Evolutionary conservation across 2,888 invertebrate genomes (phyloP).

Genomic region (Panzeria rudis): DNA sequence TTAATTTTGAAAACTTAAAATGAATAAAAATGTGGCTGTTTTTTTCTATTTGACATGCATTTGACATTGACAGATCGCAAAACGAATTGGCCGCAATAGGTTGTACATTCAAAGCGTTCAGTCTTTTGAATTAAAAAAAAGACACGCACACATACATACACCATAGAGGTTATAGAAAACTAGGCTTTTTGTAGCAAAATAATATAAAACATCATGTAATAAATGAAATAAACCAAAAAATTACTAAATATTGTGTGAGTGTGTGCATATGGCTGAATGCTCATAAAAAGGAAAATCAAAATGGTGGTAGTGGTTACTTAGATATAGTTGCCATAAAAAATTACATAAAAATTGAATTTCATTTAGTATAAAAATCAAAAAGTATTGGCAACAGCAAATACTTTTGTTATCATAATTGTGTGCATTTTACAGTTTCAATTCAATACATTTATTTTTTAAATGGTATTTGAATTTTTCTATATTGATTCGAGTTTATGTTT

Average conservation of each 20-base stretch:
- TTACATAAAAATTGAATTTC: conserved; percentile 41
- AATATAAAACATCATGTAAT: conserved; percentile 22
- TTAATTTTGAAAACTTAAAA: conserved; percentile 68
- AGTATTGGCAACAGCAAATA: conserved; percentile 23
- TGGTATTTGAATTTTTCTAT: conserved; percentile 15
- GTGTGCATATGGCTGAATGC: background rate
- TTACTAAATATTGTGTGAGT: conserved; percentile 18
- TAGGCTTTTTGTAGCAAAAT: conserved; percentile 28
- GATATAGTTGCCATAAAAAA: conserved; percentile 21
- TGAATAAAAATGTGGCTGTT: conserved; percentile 72
- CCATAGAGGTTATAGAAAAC: conserved; percentile 8
- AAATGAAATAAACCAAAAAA: conserved; percentile 18
- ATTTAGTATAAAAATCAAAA: conserved; percentile 10
- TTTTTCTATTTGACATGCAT: conserved; percentile 80
- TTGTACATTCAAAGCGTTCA: conserved; percentile 53
- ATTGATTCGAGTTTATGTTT: conserved; percentile 1
- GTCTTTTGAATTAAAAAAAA: conserved; percentile 21
- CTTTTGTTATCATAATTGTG: conserved; percentile 57
- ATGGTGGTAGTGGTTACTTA: conserved; percentile 12
- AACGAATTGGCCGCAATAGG: conserved; percentile 75
- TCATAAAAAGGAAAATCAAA: conserved; percentile 44
- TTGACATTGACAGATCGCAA: conserved; percentile 83
- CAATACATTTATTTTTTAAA: conserved; percentile 3
- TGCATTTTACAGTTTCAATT: conserved; percentile 9
- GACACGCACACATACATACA: background rate